These are phyloP conservation scores for Pycnonotus jocosus DNA, from an alignment of 2,113 vertebrate species.

Conservation along the genomic window DNA sequence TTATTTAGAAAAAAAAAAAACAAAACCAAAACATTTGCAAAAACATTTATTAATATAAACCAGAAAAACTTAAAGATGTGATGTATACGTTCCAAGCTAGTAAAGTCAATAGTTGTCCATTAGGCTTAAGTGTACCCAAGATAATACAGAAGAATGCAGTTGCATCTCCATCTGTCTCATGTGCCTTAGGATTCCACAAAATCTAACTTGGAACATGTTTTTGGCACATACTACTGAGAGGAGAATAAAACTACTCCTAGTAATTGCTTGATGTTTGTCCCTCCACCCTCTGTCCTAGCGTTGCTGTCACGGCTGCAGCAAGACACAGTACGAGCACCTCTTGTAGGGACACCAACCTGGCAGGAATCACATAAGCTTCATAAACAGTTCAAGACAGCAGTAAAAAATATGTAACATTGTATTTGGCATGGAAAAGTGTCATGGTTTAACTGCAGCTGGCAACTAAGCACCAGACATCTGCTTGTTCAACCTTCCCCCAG, in stretches of 20 bases:
- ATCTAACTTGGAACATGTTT: not conserved
- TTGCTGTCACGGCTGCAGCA: rapidly evolving
- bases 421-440: not conserved
- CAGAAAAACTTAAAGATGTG: not conserved
- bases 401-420: not conserved
- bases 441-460: not conserved
- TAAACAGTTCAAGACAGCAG: not conserved
- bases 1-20: not conserved
- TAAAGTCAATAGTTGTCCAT: not conserved
- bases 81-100: not conserved
- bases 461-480: not conserved
- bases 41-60: not conserved
- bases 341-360: not conserved
- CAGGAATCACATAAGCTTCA: not conserved
- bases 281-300: not conserved
- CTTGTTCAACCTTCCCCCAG: not conserved
- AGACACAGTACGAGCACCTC: not conserved
- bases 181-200: not conserved
- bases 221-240: not conserved
- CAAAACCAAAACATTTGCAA: not conserved
- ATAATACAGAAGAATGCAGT: not conserved
- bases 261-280: not conserved
- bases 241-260: not conserved
- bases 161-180: not conserved
- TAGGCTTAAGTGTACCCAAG: not conserved